phyloP scores from a whole-genome alignment of 1,140 invertebrate species.

The Homarus americanus region DNA sequence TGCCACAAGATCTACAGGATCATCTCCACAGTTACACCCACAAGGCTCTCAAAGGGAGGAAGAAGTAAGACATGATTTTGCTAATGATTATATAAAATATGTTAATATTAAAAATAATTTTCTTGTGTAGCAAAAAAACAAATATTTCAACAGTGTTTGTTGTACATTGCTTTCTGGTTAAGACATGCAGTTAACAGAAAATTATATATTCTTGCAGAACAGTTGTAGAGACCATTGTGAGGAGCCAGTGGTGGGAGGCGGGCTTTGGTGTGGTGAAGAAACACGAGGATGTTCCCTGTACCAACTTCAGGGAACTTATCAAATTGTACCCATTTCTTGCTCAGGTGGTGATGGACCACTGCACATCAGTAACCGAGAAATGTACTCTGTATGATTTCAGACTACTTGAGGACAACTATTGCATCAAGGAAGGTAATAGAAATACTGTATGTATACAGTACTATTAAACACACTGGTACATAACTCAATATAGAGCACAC shows the following conservation, averaged over 20 bases:
- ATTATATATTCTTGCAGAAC: conserved; percentile 8
- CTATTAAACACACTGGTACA: no score
- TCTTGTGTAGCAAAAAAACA: no score
- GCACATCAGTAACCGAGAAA: neutral
- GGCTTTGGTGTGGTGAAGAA: conserved; percentile 26
- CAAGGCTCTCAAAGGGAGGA: conserved; percentile 18
- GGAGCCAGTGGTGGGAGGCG: conserved; percentile 45
- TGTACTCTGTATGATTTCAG: conserved; percentile 19
- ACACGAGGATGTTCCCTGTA: conserved; percentile 12
- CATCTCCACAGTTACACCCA: conserved; percentile 18
- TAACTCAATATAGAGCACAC: no score
- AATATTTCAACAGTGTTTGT: no score
- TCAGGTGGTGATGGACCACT: conserved; percentile 18
- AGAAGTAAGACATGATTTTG: conserved; percentile 47
- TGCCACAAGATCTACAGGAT: conserved; percentile 17
- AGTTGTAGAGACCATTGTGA: conserved; percentile 20
- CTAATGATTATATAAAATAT: no score
- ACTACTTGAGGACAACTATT: conserved; percentile 46
- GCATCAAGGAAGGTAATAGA: neutral
- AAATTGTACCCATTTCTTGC: conserved; percentile 18
- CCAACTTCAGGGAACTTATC: conserved; percentile 33
- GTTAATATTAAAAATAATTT: no score
- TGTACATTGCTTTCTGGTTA: no score
- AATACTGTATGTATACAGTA: neutral
- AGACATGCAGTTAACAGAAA: neutral